phyloP scores from a whole-genome alignment of 2,113 vertebrate genomes.

The Lampris incognitus region DNA sequence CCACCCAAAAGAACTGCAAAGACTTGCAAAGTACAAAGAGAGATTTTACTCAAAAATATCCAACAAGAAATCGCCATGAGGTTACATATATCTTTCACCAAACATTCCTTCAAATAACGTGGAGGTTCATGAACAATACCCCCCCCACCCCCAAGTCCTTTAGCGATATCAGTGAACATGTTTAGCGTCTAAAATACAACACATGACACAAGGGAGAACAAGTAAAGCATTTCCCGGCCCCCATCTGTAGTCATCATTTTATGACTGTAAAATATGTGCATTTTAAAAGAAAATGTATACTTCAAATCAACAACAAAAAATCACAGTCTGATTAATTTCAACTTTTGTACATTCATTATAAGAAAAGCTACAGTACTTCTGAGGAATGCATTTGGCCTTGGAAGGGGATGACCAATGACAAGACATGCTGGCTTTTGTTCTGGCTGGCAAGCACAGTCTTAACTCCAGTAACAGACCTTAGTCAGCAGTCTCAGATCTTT shows the following conservation, averaged over 20 bases:
- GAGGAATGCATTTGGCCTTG: constrained; percentile 30
- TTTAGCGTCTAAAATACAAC: constrained; percentile 10
- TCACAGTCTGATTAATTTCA: constrained; percentile 60
- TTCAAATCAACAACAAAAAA: constrained; percentile 7
- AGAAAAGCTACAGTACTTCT: constrained; percentile 58
- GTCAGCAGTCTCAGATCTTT: neutral
- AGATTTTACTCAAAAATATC: constrained; percentile 48
- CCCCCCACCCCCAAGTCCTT: neutral
- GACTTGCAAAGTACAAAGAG: constrained; percentile 25
- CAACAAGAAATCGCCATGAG: neutral
- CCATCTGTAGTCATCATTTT: constrained; percentile 3
- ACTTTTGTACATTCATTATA: constrained; percentile 64
- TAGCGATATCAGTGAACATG: neutral
- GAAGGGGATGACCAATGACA: constrained; percentile 5
- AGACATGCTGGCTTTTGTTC: constrained; percentile 8
- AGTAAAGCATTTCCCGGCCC: neutral
- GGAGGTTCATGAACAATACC: constrained; percentile 20
- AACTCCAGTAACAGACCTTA: constrained; percentile 4
- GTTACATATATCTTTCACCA: constrained; percentile 27
- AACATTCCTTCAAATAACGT: constrained; percentile 30
- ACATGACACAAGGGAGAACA: constrained; percentile 20
- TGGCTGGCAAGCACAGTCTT: constrained; percentile 2
- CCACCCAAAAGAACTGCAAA: neutral
- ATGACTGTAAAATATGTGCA: constrained; percentile 53
- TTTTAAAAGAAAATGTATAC: constrained; percentile 9